Percentiles rank a stretch among this genome's conserved stretches.
phyloP scores from a whole-genome alignment of 2,888 invertebrate species.

The Electrophaes corylata region DNA sequence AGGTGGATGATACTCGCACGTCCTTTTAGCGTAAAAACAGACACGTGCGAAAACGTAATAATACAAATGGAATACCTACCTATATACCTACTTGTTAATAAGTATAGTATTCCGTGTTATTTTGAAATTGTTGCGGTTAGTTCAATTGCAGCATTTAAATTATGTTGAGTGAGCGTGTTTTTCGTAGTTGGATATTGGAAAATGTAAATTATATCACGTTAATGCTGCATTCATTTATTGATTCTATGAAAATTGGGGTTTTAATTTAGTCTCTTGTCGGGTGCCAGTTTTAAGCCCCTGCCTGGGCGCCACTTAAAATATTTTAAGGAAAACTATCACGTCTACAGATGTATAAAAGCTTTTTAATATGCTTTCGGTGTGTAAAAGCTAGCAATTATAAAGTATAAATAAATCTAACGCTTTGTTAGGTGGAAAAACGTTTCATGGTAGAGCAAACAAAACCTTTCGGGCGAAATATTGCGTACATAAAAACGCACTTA shows the following conservation, averaged over 20 bases:
- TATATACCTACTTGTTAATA: constrained; percentile 24
- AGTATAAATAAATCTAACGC: constrained; percentile 40
- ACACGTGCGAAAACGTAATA: constrained; percentile 25
- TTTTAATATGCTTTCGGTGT: constrained; percentile 9
- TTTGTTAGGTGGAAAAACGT: constrained; percentile 50
- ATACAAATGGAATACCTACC: constrained; percentile 32
- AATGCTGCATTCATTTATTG: constrained; percentile 46
- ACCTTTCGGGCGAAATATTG: constrained; percentile 50
- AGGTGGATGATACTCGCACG: constrained; percentile 47
- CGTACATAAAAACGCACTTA: constrained; percentile 50
- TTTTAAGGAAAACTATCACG: constrained; percentile 7
- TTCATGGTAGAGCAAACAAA: constrained; percentile 50
- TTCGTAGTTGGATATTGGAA: constrained; percentile 44
- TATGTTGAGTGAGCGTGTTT: constrained; percentile 50
- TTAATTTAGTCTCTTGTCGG: constrained; percentile 21
- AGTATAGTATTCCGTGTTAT: not conserved
- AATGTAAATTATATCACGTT: constrained; percentile 50
- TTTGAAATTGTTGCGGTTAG: constrained; percentile 23
- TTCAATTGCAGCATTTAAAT: constrained; percentile 44
- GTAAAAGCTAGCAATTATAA: constrained; percentile 30
- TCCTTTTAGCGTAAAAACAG: constrained; percentile 30
- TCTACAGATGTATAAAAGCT: constrained; percentile 1
- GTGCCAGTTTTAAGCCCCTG: constrained; percentile 30
- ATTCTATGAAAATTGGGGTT: constrained; percentile 48
- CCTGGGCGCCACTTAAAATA: constrained; percentile 42